Evolutionary conservation across 2,888 invertebrate species (phyloP), one percentile per base, ranked within the genome.

Genomic region (Beris chalybata): DNA sequence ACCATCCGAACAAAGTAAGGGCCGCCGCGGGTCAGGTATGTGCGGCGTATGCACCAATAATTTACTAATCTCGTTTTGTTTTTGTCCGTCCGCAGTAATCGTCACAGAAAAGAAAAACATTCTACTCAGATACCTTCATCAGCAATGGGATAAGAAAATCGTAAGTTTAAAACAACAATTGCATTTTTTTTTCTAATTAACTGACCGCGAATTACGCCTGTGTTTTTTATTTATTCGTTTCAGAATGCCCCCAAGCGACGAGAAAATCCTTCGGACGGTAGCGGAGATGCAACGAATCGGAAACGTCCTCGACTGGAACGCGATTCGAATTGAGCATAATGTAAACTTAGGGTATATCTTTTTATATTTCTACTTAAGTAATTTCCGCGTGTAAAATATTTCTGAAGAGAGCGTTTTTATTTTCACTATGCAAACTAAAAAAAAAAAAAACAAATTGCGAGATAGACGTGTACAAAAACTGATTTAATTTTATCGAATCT

Each of bases 101-200:
- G 95, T 95, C 52, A 94, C 95, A 77, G 97, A 97, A 82, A 96
- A 95, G 82, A 93, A 95, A 56, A 95, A 95, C 78, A 95, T 97
- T 75, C 84, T 97, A 67, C 82, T 97, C 75, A 88, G 96, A 82
- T 97, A 95, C 81, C 85, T 97, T 71, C 95, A 96, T 75, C 94
- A 95, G 76, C 94, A 95, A 81, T 96, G 95, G 93, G 95, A 96
- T 78, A 95, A 94, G 83, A 93, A 93, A 86, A 50, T 59, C 50
- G 88, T 90, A 81, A 67, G 56, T 64, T 11, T 55, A 9, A 11
- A 29, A 44, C 44, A 11, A 32, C 15, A 32, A 4, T 43, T 12
- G 5, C 7, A 11, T 38, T 13, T 15, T n/a, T 5, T n/a, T 9
- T 53, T 29, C 5, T n/a, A n/a, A 4, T 22, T 12, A 5, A 53